Evolutionary conservation across 2,888 invertebrate species (phyloP).

Genomic region (Caenorhabditis sulstoni): DNA sequence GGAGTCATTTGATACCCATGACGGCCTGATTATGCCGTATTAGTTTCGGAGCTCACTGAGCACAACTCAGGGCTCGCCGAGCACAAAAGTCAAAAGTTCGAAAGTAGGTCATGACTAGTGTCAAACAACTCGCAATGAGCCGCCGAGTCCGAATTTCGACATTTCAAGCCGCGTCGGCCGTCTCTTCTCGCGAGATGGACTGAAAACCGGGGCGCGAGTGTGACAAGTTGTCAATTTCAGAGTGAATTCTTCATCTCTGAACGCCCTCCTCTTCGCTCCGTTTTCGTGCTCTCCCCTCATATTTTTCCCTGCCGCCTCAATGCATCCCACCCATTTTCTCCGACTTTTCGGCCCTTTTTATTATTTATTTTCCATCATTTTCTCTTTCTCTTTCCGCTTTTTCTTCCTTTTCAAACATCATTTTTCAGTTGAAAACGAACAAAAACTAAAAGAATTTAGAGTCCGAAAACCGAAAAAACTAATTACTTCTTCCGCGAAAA

Average conservation of each 20-base stretch:
- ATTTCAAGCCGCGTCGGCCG: too few relatives aligned
- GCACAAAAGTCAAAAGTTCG: not conserved
- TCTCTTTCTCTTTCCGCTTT: slow-evolving; percentile 11
- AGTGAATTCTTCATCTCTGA: not conserved
- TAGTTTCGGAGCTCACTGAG: not conserved
- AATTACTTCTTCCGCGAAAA: too few relatives aligned
- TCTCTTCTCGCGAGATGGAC: too few relatives aligned
- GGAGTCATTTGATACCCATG: not conserved
- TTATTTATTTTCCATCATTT: slow-evolving; percentile 18
- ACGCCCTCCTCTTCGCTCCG: not conserved
- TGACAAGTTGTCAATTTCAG: slow-evolving; percentile 24
- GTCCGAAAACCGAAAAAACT: too few relatives aligned
- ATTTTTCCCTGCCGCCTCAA: not conserved
- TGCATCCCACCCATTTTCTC: slow-evolving; percentile 3
- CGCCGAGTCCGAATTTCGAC: slow-evolving; percentile 1
- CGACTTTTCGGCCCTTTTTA: slow-evolving; percentile 7
- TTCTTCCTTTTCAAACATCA: not conserved
- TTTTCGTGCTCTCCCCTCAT: not conserved
- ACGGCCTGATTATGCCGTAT: not conserved
- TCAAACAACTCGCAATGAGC: not conserved
- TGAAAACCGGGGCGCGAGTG: too few relatives aligned
- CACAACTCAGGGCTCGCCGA: not conserved
- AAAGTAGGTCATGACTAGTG: not conserved
- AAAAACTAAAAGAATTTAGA: too few relatives aligned
- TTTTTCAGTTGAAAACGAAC: slow-evolving; percentile 1